A percentile compares a stretch with the other conserved stretches of the same genome.
phyloP scores from a whole-genome alignment of 2,888 invertebrate genomes.

The Acronicta leporina region DNA sequence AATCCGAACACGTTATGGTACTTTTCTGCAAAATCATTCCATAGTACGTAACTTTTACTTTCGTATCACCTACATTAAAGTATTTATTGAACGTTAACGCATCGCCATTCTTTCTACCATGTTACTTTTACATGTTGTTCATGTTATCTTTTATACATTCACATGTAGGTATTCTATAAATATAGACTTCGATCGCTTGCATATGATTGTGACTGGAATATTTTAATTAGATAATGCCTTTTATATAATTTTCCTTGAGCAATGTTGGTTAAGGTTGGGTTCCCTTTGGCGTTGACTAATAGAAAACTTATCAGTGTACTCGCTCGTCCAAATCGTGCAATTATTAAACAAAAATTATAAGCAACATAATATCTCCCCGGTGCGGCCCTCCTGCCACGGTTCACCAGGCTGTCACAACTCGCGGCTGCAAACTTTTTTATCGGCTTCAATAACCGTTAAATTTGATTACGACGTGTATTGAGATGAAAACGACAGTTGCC shows the following conservation, averaged over 20 bases:
- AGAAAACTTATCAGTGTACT: slow-evolving; percentile 27
- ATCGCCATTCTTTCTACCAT: slow-evolving; percentile 8
- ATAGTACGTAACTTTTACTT: slow-evolving; percentile 19
- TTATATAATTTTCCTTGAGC: slow-evolving; percentile 7
- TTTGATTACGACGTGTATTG: slow-evolving; percentile 81
- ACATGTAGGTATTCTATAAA: slow-evolving; percentile 14
- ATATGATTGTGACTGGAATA: slow-evolving; percentile 15
- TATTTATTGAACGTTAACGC: slow-evolving; percentile 24
- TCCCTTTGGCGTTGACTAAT: slow-evolving; percentile 28
- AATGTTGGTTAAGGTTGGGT: slow-evolving; percentile 13
- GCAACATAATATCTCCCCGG: slow-evolving; percentile 52
- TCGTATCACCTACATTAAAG: slow-evolving; percentile 31
- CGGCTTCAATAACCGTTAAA: slow-evolving; percentile 81
- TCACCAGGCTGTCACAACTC: slow-evolving; percentile 72
- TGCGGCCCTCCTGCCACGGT: slow-evolving; percentile 67
- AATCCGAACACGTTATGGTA: slow-evolving; percentile 27
- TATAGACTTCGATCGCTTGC: slow-evolving; percentile 3
- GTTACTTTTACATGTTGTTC: too few species aligned
- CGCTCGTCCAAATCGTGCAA: slow-evolving; percentile 33
- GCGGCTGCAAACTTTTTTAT: slow-evolving; percentile 67
- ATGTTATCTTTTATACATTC: slow-evolving; percentile 29
- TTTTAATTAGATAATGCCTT: slow-evolving; percentile 15
- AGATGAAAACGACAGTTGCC: slow-evolving; percentile 77
- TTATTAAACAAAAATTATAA: slow-evolving; percentile 47
- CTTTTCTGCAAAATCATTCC: slow-evolving; percentile 18